Percentiles rank a stretch among this genome's conserved stretches.
phyloP scores from a whole-genome alignment of 2,797 vertebrate species.

The Xerus rutilus region DNA sequence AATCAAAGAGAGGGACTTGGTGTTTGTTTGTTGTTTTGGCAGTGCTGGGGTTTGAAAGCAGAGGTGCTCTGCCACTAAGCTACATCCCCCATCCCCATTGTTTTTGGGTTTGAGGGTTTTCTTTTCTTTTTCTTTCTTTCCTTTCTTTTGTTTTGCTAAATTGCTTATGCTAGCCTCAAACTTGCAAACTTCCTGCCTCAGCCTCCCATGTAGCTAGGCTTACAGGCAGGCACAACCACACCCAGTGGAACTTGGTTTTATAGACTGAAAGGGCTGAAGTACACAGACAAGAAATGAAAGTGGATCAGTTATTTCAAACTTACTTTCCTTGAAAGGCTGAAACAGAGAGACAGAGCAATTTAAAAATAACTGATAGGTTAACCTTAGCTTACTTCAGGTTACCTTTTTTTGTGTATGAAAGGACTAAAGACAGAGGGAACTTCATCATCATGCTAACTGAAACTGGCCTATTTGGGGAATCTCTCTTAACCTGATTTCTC shows the following conservation, averaged over 20 bases:
- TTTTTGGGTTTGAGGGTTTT: no score
- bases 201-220: no score
- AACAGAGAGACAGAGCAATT: background rate
- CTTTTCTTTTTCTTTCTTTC: no score
- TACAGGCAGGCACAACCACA: no score
- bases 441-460: background rate
- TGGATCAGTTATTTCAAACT: background rate
- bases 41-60: no score
- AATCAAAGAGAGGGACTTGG: background rate
- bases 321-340: background rate
- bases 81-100: no score
- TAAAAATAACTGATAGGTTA: background rate
- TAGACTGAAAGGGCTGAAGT: background rate
- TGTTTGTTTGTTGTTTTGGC: no score
- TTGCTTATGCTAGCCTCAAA: no score
- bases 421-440: background rate
- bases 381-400: background rate
- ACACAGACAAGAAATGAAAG: background rate
- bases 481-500: background rate
- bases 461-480: background rate
- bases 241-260: background rate
- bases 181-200: no score
- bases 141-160: no score
- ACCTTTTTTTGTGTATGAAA: background rate
- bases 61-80: no score